Evolutionary conservation across 2,113 vertebrate species (phyloP).

Genomic region (human): DNA sequence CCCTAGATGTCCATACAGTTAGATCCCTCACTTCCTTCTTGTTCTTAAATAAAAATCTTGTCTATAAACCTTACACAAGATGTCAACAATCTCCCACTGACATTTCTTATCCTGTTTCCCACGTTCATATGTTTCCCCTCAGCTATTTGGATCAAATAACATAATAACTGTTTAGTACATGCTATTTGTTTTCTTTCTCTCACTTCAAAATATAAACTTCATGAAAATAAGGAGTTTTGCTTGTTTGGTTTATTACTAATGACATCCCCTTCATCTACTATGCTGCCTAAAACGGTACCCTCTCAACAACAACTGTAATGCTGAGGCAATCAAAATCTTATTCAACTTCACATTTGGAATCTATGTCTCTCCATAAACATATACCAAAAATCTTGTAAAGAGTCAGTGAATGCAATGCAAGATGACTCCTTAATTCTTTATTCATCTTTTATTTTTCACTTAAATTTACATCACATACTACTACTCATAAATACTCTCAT

Average conservation of each 20-base stretch:
- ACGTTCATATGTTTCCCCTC: neutral
- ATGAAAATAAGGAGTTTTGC: neutral
- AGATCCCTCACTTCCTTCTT: neutral
- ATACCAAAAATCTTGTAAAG: neutral
- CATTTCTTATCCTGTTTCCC: neutral
- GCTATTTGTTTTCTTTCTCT: neutral
- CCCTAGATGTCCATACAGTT: neutral
- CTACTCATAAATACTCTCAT: neutral
- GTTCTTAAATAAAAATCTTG: neutral
- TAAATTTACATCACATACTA: neutral
- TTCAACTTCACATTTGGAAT: neutral
- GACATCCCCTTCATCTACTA: neutral
- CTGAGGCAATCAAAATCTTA: neutral
- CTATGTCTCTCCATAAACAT: neutral
- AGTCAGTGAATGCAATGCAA: neutral
- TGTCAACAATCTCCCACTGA: neutral
- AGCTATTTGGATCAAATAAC: neutral
- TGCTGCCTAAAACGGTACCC: accelerated
- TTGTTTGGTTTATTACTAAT: neutral
- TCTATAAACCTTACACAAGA: neutral
- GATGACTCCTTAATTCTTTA: neutral
- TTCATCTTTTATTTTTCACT: neutral
- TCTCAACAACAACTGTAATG: neutral
- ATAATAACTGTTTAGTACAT: neutral
- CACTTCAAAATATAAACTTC: neutral